Conservation (phyloP, 1,140 invertebrate species). For the Cherax quadricarinatus region DNA sequence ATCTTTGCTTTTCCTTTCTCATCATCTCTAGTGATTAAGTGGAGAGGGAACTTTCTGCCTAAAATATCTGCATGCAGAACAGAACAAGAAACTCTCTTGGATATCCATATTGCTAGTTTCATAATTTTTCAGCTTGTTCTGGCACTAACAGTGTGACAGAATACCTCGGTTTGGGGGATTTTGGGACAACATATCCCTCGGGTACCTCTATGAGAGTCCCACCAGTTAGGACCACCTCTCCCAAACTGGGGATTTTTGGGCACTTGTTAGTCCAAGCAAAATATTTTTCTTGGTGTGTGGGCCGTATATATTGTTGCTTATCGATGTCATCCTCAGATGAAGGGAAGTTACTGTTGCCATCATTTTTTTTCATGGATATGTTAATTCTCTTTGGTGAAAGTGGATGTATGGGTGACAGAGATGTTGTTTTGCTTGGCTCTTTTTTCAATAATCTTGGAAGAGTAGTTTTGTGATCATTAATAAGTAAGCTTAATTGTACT, state of each 20-base stretch:
- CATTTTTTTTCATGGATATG: neutral
- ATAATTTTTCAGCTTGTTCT: neutral
- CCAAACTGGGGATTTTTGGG: slow-evolving; percentile 14
- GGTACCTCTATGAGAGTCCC: slow-evolving; percentile 60
- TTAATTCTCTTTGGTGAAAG: neutral
- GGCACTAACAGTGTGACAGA: slow-evolving; percentile 32
- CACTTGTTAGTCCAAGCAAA: neutral
- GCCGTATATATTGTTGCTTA: neutral
- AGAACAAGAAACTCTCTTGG: neutral
- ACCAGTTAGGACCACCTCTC: slow-evolving; percentile 50
- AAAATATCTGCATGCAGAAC: neutral
- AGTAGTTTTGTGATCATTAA: neutral
- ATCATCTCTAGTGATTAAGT: neutral
- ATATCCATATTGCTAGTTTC: neutral
- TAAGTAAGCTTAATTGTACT: neutral
- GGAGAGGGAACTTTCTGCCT: neutral
- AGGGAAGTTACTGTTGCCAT: slow-evolving; percentile 35
- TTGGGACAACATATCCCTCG: slow-evolving; percentile 49
- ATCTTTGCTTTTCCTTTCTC: neutral
- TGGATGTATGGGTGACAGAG: neutral
- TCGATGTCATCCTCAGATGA: neutral
- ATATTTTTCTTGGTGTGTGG: neutral
- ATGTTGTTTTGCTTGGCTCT: neutral
- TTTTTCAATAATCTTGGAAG: neutral
- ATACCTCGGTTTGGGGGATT: slow-evolving; percentile 42